Conservation (phyloP, 2,888 invertebrate genomes). For the Tipula helvola region DNA sequence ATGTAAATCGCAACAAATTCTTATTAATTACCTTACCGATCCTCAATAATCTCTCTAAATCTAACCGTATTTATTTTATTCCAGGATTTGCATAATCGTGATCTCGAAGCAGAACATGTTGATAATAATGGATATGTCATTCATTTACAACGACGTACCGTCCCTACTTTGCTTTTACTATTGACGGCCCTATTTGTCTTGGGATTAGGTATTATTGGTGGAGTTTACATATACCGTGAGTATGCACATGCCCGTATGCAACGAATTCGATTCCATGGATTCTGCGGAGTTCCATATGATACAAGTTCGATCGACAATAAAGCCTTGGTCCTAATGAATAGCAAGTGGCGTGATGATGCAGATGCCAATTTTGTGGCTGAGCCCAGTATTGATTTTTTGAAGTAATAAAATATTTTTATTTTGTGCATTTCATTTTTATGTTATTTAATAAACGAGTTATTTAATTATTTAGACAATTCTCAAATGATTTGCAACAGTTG, state of each 20-base stretch:
- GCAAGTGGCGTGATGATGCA: conserved; percentile 5
- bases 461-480: conserved; percentile 16
- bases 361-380: background rate
- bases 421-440: background rate
- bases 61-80: background rate
- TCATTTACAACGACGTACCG: conserved; percentile 33
- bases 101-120: conserved; percentile 34
- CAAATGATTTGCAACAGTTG: conserved; percentile 18
- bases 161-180: conserved; percentile 54
- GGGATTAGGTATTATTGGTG: conserved; percentile 56
- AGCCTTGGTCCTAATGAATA: background rate
- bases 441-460: background rate
- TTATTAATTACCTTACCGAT: too few relatives aligned
- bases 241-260: conserved; percentile 49
- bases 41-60: too few relatives aligned
- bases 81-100: conserved; percentile 20
- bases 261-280: conserved; percentile 33
- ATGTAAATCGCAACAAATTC: too few relatives aligned
- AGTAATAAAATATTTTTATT: background rate
- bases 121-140: conserved; percentile 25
- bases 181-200: conserved; percentile 56
- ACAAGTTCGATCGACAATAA: conserved; percentile 17
- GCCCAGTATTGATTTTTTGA: background rate
- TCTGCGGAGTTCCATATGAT: conserved; percentile 33
- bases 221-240: conserved; percentile 63